Conservation (phyloP, 2,113 vertebrate genomes). For the Tricholaema leucomelas region DNA sequence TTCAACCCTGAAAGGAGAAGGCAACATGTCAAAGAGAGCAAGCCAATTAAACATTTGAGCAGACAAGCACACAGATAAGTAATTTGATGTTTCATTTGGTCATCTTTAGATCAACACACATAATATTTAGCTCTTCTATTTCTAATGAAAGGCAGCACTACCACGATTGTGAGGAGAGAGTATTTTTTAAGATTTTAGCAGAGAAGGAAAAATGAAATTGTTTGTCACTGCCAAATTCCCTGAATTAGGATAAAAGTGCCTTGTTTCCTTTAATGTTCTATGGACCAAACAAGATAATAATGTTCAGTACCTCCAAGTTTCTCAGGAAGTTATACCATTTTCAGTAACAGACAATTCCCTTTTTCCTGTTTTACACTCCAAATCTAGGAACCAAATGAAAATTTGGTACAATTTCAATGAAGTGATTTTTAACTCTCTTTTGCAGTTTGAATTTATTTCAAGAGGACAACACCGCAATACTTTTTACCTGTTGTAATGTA, state of each 20-base stretch:
- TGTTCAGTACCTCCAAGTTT: not conserved
- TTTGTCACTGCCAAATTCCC: not conserved
- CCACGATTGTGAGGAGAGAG: rapidly evolving
- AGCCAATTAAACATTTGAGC: not conserved
- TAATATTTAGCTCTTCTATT: not conserved
- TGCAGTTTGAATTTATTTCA: not conserved
- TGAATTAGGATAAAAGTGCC: not conserved
- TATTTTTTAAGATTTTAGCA: not conserved
- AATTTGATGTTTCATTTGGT: not conserved
- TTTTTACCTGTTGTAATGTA: not conserved
- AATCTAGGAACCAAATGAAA: not conserved
- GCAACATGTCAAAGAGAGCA: constrained; percentile 45
- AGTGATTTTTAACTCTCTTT: not conserved
- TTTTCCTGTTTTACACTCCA: not conserved
- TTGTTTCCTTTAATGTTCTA: not conserved
- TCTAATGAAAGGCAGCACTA: not conserved
- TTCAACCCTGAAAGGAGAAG: constrained; percentile 79
- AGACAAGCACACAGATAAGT: not conserved
- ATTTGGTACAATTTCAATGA: not conserved
- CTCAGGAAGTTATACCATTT: not conserved
- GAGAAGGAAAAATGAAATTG: not conserved
- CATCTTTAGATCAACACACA: not conserved
- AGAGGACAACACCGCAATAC: not conserved
- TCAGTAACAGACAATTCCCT: not conserved
- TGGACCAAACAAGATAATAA: not conserved